phyloP scores from a whole-genome alignment of 2,888 invertebrate species.

The Xanthostigma xanthostigma region DNA sequence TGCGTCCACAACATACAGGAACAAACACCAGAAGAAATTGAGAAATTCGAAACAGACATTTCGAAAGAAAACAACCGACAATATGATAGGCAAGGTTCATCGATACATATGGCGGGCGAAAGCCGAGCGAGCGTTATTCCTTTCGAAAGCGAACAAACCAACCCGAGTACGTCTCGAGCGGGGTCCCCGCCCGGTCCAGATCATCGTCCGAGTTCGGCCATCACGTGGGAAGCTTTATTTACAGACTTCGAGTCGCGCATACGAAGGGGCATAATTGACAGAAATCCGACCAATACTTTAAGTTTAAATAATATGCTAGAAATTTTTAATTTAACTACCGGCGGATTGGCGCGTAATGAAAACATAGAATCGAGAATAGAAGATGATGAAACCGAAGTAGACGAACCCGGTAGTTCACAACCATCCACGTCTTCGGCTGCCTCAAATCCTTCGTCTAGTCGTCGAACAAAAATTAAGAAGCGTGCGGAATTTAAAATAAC shows the following conservation, averaged over 20 bases:
- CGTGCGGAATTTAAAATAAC: slow-evolving; percentile 31
- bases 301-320: slow-evolving; percentile 5
- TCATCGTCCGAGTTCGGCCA: slow-evolving; percentile 23
- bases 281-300: slow-evolving; percentile 19
- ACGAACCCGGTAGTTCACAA: neutral
- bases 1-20: slow-evolving; percentile 88
- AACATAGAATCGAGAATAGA: neutral
- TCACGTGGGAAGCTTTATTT: slow-evolving; percentile 53
- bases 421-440: slow-evolving; percentile 9
- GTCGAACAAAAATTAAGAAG: neutral
- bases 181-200: neutral
- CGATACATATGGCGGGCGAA: slow-evolving; percentile 21
- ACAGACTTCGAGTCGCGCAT: slow-evolving; percentile 46
- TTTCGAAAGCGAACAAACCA: neutral
- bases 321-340: slow-evolving; percentile 1
- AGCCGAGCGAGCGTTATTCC: slow-evolving; percentile 20
- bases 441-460: slow-evolving; percentile 8
- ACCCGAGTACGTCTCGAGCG: neutral
- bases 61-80: slow-evolving; percentile 8
- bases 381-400: slow-evolving; percentile 12
- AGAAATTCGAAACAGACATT: slow-evolving; percentile 23
- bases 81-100: slow-evolving; percentile 16
- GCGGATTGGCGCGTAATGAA: slow-evolving; percentile 1
- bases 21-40: slow-evolving; percentile 28
- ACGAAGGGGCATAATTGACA: slow-evolving; percentile 36